A percentile compares a stretch with the other conserved stretches of the same genome.
phyloP scores from a whole-genome alignment of 2,797 vertebrate genomes.

The Coccyzus lansbergi region DNA sequence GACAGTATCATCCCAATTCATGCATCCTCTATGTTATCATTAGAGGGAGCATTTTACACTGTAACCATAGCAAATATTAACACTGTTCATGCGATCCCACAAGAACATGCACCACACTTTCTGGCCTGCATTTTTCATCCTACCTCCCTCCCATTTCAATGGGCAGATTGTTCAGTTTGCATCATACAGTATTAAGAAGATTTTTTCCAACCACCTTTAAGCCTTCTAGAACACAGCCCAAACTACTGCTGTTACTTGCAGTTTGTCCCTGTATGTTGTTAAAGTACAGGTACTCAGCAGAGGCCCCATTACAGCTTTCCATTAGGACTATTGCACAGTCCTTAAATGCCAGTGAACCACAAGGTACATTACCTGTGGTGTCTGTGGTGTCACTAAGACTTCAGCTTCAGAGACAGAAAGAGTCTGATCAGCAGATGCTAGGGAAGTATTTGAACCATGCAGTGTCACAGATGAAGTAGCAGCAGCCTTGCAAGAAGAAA shows the following conservation, averaged over 20 bases:
- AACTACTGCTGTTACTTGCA: background rate
- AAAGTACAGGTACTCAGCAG: background rate
- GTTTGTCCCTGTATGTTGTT: background rate
- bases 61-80: background rate
- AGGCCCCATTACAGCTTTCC: background rate
- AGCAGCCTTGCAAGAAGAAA: conserved; percentile 55
- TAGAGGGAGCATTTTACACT: background rate
- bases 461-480: conserved; percentile 61
- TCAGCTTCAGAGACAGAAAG: conserved; percentile 77
- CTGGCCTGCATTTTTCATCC: background rate
- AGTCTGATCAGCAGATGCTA: conserved; percentile 78
- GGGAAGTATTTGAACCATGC: conserved; percentile 71
- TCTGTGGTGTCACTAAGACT: conserved; percentile 73
- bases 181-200: background rate
- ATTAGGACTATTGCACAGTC: background rate
- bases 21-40: background rate
- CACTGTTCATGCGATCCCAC: background rate
- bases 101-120: background rate
- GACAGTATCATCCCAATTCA: background rate
- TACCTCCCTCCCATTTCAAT: background rate
- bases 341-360: background rate
- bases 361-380: conserved; percentile 71
- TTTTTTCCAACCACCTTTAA: background rate
- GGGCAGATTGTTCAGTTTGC: background rate
- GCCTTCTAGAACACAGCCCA: background rate